Evolutionary conservation across 92 coral and sea anemone genomes (phyloP), one percentile per base, ranked within the genome.

Genomic region (Bergia sp.): DNA sequence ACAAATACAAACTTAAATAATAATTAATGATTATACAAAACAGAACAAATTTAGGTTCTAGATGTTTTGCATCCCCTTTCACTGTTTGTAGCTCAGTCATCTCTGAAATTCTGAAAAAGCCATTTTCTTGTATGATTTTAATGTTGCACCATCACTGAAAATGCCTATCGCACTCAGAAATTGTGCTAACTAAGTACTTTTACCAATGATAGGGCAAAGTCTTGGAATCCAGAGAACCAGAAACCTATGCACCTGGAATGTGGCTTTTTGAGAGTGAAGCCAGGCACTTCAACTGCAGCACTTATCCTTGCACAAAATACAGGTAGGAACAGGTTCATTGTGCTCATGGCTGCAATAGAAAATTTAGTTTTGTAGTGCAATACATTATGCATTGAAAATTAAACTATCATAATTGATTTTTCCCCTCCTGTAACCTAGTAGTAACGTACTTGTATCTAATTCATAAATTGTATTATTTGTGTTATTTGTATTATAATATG

Each of bases 171-270:
- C 15, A 37, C 29, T 3, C 18, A 18, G 11, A 53, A 53, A 11
- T 11, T 53, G 10, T 18, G 13, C 58, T 15, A 4, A 53, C 11
- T 47, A 1, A 18, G 13, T 75, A 40, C 8, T 11, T 80, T 81
- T 9, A 55, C 44, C 23, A 8, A 15, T 76, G 65, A 23, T 80
- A 97, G 99, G 49, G 92, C 99, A 45, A 93, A 84, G 73, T 94
- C 97, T 0, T 97, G 98, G 96, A 83, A 92, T 76, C 42, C 77
- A 16, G 91, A 93, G 37, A 88, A 85, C 40, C 89, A 90, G 16
- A 77, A 71, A 39, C 98, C 99, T 21, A 97, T 97, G 99, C 98
- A 97, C 79, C 84, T 85, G 82, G 99, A 97, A 79, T 89, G 93
- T 89, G 99, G 99, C 5, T 97, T 91, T 87, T 93, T 97, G 5